Evolutionary conservation across 2,113 vertebrate species (phyloP), one percentile per base, ranked within the genome.

Genomic region (Pomatostomus ruficeps): DNA sequence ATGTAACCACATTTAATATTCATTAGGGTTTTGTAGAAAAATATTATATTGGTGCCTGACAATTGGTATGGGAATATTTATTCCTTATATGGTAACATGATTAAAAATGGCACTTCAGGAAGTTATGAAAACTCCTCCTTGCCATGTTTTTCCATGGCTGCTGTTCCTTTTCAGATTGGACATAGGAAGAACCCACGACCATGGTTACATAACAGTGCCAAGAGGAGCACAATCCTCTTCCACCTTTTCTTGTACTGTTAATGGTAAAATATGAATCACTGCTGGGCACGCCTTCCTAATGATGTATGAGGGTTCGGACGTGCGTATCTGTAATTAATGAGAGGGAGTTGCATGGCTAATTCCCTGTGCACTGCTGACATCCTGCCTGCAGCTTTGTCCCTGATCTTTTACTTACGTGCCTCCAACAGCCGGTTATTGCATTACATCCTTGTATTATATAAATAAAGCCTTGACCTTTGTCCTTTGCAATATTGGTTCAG

Each of bases 391-490:
- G 84, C 75, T 97, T 95, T 95, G 91, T 95, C 78, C 94, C 87
- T 58, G 66, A 58, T 61, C 80, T 75, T 54, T 54, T 40, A 87
- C 74, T 96, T 79, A 88, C 91, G 89, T 94, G 89, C 63, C 72
- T 91, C 78, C 40, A 71, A n/a, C 95, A 96, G 93, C 90, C 23
- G 93, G 91, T 97, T 93, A 93, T 93, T 95, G 79, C 88, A 96
- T 97, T 96, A 96, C 52, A 96, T 96, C 94, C 91, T 95, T 29
- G 85, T 93, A 67, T 96, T 96, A 95, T 78, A 96, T 86, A 95
- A 96, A 94, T 91, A 91, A 88, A 93, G 40, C 78, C 85, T 83
- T 86, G 93, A 95, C 90, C 94, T 91, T 93, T 94, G 67, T 91
- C 63, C 78, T 88, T 71, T 59, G 48, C 72, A 80, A 21, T 91